A percentile compares a stretch with the other conserved stretches of the same genome.
These are phyloP conservation scores for Ceyx erithaca DNA, from an alignment of 2,797 vertebrate genomes.

Conservation along the genomic window DNA sequence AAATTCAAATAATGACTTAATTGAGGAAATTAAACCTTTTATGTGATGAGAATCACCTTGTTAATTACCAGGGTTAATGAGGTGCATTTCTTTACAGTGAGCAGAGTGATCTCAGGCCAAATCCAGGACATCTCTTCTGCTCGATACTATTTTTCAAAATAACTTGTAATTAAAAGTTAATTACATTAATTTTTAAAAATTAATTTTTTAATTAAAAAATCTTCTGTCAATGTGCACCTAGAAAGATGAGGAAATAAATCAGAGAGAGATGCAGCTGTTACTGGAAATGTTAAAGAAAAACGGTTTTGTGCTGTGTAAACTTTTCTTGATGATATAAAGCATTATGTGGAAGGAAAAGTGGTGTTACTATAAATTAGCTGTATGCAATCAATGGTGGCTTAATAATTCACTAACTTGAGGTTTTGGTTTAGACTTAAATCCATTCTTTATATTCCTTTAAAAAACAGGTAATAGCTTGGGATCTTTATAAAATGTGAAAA, in stretches of 20 bases:
- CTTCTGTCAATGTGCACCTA: too few relatives aligned
- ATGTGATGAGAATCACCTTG: slow-evolving; percentile 56
- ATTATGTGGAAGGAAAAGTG: not conserved
- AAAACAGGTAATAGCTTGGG: not conserved
- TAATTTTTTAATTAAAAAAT: too few relatives aligned
- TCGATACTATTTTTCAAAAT: slow-evolving; percentile 18
- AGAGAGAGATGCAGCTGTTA: too few relatives aligned
- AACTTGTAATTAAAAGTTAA: too few relatives aligned
- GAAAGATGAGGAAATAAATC: too few relatives aligned
- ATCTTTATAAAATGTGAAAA: not conserved
- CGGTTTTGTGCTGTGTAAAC: not conserved
- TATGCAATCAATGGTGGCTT: not conserved
- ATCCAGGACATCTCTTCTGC: not conserved
- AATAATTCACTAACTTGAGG: not conserved
- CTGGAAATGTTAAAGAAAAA: too few relatives aligned
- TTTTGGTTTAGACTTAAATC: not conserved
- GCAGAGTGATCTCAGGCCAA: not conserved
- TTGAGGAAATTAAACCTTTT: slow-evolving; percentile 42
- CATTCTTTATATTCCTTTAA: not conserved
- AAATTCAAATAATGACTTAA: slow-evolving; percentile 54
- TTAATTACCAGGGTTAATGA: slow-evolving; percentile 61
- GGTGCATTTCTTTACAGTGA: slow-evolving; percentile 13
- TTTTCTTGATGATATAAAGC: not conserved
- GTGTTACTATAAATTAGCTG: not conserved
- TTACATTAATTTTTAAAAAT: too few relatives aligned